These are phyloP conservation scores for Gymnogyps californianus DNA, from an alignment of 2,113 vertebrate species.

Conservation along the genomic window DNA sequence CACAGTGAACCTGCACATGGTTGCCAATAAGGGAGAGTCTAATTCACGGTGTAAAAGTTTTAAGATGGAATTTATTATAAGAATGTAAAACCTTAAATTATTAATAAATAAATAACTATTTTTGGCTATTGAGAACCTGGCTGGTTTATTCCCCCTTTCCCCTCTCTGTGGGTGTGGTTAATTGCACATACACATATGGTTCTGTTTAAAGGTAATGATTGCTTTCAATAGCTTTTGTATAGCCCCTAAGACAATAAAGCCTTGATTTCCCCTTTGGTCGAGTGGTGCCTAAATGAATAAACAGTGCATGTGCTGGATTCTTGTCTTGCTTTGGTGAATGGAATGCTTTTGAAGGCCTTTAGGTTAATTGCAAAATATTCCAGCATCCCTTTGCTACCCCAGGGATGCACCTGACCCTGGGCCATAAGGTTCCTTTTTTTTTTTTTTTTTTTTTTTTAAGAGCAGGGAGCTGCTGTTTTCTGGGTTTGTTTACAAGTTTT, in stretches of 20 bases:
- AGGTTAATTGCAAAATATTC: background rate
- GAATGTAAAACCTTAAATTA: conserved; percentile 99
- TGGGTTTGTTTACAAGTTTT: background rate
- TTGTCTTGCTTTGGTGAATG: background rate
- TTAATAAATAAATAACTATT: conserved; percentile 99
- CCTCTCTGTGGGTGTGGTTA: background rate
- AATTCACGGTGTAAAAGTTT: conserved; percentile 72
- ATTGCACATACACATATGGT: background rate
- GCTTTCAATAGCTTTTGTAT: background rate
- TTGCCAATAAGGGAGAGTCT: conserved; percentile 76
- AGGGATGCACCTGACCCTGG: background rate
- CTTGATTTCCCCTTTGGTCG: background rate
- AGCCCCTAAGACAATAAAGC: conserved; percentile 1
- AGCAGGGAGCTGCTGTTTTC: background rate
- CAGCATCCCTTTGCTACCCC: background rate
- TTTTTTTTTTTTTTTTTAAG: background rate
- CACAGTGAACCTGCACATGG: conserved; percentile 65
- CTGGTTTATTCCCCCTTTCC: conserved; percentile 1
- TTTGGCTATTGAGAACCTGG: conserved; percentile 85
- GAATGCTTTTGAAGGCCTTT: background rate
- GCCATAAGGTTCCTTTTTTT: background rate
- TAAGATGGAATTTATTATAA: conserved; percentile 84
- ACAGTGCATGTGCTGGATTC: background rate
- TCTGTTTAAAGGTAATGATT: background rate
- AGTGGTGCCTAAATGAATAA: background rate